Conservation (phyloP, 2,113 vertebrate genomes). For the Dermatemys mawii region DNA sequence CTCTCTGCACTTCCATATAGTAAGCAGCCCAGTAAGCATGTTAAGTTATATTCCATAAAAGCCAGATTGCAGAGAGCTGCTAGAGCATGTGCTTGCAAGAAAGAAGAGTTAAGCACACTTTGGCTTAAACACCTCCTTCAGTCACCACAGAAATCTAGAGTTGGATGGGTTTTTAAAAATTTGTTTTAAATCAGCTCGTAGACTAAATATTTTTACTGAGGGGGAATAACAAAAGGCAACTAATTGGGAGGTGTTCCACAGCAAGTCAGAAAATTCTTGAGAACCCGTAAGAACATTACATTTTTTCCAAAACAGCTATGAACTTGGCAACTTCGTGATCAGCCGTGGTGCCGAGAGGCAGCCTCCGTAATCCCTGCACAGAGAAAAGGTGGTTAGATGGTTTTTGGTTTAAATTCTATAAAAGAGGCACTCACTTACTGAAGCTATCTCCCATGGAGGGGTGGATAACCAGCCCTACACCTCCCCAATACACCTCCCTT, state of each 20-base stretch:
- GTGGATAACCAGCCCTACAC: neutral
- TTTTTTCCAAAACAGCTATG: neutral
- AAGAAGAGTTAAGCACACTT: fast-evolving
- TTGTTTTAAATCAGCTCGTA: neutral
- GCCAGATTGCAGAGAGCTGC: neutral
- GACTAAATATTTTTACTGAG: neutral
- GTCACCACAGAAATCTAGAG: fast-evolving
- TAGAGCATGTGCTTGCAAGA: neutral
- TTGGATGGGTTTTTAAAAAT: neutral
- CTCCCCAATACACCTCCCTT: neutral
- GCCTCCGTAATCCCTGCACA: constrained; percentile 7
- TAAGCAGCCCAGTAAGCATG: neutral
- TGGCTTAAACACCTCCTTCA: neutral
- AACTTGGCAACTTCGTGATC: neutral
- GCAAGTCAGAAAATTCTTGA: neutral
- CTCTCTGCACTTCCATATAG: fast-evolving
- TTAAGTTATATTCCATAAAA: neutral
- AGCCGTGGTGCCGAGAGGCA: neutral
- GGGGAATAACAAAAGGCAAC: neutral
- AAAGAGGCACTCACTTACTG: neutral
- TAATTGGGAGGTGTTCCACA: neutral
- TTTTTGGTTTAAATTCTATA: neutral
- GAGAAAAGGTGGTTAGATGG: too few species aligned
- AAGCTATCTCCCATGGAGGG: neutral
- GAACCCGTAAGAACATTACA: neutral